Conservation (phyloP, 37 sponge, comb jelly and placozoan species). For the Haliclona indistincta region DNA sequence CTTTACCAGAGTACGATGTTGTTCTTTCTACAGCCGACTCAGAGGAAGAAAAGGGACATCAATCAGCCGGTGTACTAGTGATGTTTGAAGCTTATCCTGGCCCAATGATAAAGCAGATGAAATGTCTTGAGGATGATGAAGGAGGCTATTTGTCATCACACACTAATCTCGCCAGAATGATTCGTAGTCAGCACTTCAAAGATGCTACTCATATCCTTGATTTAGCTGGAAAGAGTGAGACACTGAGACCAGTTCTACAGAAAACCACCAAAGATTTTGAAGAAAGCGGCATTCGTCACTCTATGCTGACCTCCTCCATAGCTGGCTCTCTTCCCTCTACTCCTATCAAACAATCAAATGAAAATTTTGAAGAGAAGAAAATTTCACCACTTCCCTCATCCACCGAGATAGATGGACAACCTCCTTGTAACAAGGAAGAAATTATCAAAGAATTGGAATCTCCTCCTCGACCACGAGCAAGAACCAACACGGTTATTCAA, state of each 20-base stretch:
- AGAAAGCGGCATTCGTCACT: too few relatives aligned
- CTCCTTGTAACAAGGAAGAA: too few relatives aligned
- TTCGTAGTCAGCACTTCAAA: constrained; percentile 33
- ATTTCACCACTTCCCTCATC: too few relatives aligned
- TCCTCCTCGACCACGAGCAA: neutral
- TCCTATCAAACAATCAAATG: too few relatives aligned
- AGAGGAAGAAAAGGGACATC: constrained; percentile 31
- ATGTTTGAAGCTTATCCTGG: constrained; percentile 68
- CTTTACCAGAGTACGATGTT: neutral
- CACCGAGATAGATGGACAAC: too few relatives aligned
- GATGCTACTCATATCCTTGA: neutral
- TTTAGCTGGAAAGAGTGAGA: too few relatives aligned
- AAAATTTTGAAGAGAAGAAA: too few relatives aligned
- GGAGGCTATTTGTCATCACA: constrained; percentile 35
- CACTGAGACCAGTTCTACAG: too few relatives aligned
- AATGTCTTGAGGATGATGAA: constrained; percentile 27
- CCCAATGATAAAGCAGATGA: constrained; percentile 58
- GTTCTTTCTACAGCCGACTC: neutral
- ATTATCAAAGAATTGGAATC: neutral
- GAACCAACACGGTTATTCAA: neutral
- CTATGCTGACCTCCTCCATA: neutral
- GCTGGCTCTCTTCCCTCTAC: too few relatives aligned
- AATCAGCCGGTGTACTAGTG: constrained; percentile 35
- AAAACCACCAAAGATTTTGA: too few relatives aligned
- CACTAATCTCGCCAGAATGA: constrained; percentile 21